A percentile compares a stretch with the other conserved stretches of the same genome.
phyloP scores from a whole-genome alignment of 2,888 invertebrate species.

The Monochamus alternatus region DNA sequence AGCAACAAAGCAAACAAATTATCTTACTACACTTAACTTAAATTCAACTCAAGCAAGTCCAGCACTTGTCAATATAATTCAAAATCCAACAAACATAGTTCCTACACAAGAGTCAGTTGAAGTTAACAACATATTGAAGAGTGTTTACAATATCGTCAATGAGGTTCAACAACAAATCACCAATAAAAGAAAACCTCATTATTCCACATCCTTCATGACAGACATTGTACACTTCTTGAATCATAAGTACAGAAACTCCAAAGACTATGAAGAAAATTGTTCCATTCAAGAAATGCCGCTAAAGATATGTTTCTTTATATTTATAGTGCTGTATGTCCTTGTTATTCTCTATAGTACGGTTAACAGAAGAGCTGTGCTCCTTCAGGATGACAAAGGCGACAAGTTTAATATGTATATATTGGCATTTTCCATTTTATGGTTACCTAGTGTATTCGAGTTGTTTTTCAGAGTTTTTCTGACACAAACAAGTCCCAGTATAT shows the following conservation, averaged over 20 bases:
- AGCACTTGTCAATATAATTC: constrained; percentile 54
- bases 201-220: constrained; percentile 47
- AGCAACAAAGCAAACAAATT: constrained; percentile 28
- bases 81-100: constrained; percentile 59
- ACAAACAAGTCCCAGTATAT: constrained; percentile 54
- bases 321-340: constrained; percentile 59
- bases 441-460: constrained; percentile 64
- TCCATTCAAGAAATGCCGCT: constrained; percentile 47
- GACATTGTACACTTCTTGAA: constrained; percentile 55
- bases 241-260: constrained; percentile 43
- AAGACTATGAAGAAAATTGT: constrained; percentile 44
- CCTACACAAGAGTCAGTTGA: constrained; percentile 53
- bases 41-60: constrained; percentile 45
- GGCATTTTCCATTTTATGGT: constrained; percentile 63
- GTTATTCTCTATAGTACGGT: constrained; percentile 63
- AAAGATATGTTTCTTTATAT: constrained; percentile 62
- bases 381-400: constrained; percentile 37
- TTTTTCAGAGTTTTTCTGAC: constrained; percentile 62
- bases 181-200: constrained; percentile 39
- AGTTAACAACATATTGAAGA: constrained; percentile 61
- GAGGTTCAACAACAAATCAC: constrained; percentile 44
- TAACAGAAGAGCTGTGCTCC: constrained; percentile 55
- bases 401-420: constrained; percentile 56
- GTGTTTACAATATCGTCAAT: constrained; percentile 63
- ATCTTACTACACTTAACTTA: constrained; percentile 46